phyloP scores from a whole-genome alignment of 2,888 invertebrate species.

The Sceliomorpha sp. region DNA sequence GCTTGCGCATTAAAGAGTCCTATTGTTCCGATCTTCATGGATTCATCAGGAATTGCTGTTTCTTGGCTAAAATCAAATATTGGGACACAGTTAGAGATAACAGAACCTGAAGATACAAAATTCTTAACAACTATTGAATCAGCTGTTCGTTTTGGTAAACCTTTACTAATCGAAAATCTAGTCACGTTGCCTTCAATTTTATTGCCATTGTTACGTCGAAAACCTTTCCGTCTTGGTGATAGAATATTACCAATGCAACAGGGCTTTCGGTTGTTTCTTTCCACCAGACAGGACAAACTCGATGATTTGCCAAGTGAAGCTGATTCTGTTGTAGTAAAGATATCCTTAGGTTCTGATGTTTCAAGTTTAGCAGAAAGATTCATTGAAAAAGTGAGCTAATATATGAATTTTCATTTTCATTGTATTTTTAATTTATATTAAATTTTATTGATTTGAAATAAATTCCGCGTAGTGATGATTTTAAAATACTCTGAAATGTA shows the following conservation, averaged over 20 bases:
- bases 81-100: constrained; percentile 86
- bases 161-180: constrained; percentile 74
- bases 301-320: constrained; percentile 84
- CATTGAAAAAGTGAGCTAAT: constrained; percentile 74
- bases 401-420: too few species aligned
- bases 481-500: too few species aligned
- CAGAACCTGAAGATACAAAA: constrained; percentile 88
- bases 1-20: constrained; percentile 80
- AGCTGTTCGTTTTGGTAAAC: constrained; percentile 83
- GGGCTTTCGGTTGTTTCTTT: constrained; percentile 76
- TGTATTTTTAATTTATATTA: too few species aligned
- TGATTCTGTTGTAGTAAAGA: constrained; percentile 71
- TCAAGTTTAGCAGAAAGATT: constrained; percentile 75
- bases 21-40: constrained; percentile 90
- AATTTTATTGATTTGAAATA: constrained; percentile 54
- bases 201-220: constrained; percentile 68
- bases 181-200: constrained; percentile 71
- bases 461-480: too few species aligned
- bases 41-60: constrained; percentile 92
- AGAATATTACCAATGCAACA: constrained; percentile 68
- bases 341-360: constrained; percentile 71
- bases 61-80: constrained; percentile 90
- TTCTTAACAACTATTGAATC: constrained; percentile 88
- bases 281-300: constrained; percentile 91
- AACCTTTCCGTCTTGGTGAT: constrained; percentile 71